These are phyloP conservation scores for Platycercus adscitus DNA, from an alignment of 2,113 vertebrate genomes.

Conservation along the genomic window DNA sequence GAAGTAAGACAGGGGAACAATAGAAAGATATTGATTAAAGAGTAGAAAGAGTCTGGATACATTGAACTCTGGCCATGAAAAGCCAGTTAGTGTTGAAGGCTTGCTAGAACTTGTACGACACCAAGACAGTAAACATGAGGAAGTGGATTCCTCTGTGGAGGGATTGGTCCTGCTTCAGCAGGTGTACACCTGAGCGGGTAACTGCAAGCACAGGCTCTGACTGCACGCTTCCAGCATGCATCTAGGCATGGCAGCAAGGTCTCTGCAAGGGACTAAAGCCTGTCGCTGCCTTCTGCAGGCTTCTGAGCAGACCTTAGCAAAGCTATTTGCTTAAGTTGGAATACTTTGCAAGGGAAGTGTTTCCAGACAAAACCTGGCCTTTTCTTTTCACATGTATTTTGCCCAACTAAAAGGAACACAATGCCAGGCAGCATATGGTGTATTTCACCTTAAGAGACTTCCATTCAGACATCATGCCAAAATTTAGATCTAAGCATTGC, in stretches of 20 bases:
- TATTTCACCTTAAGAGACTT: not conserved
- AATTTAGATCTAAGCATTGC: not conserved
- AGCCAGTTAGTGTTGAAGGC: not conserved
- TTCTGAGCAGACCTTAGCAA: not conserved
- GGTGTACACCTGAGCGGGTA: not conserved
- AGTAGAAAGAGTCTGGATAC: not conserved
- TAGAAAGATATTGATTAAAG: constrained; percentile 48
- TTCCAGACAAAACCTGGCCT: not conserved
- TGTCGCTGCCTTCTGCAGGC: not conserved
- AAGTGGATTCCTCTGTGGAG: not conserved
- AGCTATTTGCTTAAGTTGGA: not conserved
- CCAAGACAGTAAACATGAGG: not conserved
- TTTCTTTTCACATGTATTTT: not conserved
- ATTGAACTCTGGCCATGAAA: not conserved
- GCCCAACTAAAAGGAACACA: not conserved
- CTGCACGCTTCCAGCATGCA: not conserved
- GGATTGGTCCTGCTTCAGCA: not conserved
- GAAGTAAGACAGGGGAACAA: not conserved
- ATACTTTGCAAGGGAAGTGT: not conserved
- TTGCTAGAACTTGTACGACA: not conserved
- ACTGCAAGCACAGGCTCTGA: not conserved
- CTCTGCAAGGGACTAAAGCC: not conserved
- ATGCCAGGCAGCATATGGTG: not conserved
- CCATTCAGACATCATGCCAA: not conserved
- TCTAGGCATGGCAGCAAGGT: not conserved